Percentiles rank a stretch among this genome's conserved stretches.
Conservation (phyloP, 1,140 invertebrate genomes). For the Argopecten irradians region DNA sequence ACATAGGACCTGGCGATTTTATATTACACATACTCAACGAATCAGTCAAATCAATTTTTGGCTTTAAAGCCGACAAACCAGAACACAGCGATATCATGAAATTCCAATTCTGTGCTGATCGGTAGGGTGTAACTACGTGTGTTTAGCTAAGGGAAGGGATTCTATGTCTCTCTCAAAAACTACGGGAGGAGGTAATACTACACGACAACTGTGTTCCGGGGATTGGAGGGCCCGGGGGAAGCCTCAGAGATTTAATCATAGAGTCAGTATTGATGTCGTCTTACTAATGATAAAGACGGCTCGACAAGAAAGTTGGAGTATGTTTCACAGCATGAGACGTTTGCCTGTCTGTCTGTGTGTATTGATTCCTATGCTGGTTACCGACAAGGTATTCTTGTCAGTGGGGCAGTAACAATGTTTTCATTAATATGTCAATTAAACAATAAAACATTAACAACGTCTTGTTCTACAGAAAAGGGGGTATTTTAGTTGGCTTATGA, state of each 20-base stretch:
- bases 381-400: neutral
- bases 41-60: neutral
- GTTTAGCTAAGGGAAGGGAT: neutral
- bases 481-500: neutral
- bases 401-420: neutral
- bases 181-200: neutral
- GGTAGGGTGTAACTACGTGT: neutral
- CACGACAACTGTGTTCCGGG: neutral
- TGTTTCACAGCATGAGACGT: neutral
- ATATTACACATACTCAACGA: neutral
- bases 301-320: neutral
- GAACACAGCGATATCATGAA: neutral
- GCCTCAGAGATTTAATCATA: neutral
- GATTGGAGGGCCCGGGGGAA: neutral
- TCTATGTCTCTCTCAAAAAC: neutral
- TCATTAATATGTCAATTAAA: neutral
- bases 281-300: neutral
- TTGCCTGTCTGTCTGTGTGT: neutral
- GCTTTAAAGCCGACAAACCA: neutral
- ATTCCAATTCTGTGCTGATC: neutral
- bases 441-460: neutral
- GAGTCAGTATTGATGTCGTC: constrained; percentile 6
- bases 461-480: neutral
- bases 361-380: neutral
- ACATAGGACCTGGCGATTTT: neutral